These are phyloP conservation scores for Papilio aristodemus DNA, from an alignment of 1,140 invertebrate genomes.

Conservation along the genomic window DNA sequence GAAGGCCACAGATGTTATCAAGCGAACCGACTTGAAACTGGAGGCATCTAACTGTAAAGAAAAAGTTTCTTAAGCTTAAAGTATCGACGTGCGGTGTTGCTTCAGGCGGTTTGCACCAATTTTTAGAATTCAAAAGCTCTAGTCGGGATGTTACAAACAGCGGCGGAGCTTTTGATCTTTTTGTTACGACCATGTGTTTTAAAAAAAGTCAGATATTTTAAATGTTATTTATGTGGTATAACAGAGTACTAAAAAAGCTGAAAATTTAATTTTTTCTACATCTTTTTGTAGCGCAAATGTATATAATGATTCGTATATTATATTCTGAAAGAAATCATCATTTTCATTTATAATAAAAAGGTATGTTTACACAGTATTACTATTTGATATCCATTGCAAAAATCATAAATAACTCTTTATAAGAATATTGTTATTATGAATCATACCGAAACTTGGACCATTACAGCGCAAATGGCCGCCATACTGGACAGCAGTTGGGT, in stretches of 20 bases:
- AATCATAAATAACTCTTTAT: neutral
- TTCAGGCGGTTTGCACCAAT: neutral
- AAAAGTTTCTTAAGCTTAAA: slow-evolving; percentile 26
- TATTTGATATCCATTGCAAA: too few relatives aligned
- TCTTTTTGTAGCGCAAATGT: too few relatives aligned
- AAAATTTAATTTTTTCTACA: too few relatives aligned
- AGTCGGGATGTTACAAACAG: slow-evolving; percentile 5
- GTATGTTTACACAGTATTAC: too few relatives aligned
- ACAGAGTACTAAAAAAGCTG: neutral
- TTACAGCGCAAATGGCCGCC: slow-evolving; percentile 74
- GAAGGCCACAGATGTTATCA: slow-evolving; percentile 69
- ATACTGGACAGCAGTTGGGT: slow-evolving; percentile 73
- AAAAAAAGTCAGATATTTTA: neutral
- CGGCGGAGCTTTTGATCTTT: slow-evolving; percentile 10
- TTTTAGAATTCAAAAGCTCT: slow-evolving; percentile 17
- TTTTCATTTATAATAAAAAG: too few relatives aligned
- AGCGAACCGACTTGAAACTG: slow-evolving; percentile 66
- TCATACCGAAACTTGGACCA: slow-evolving; percentile 75
- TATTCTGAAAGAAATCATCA: too few relatives aligned
- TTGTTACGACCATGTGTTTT: neutral
- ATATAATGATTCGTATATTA: too few relatives aligned
- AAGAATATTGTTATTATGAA: slow-evolving; percentile 20
- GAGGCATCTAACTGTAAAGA: slow-evolving; percentile 72
- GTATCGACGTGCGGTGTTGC: slow-evolving; percentile 13
- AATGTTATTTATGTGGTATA: neutral